phyloP scores from a whole-genome alignment of 2,888 invertebrate genomes.

The Erpobdella octoculata region DNA sequence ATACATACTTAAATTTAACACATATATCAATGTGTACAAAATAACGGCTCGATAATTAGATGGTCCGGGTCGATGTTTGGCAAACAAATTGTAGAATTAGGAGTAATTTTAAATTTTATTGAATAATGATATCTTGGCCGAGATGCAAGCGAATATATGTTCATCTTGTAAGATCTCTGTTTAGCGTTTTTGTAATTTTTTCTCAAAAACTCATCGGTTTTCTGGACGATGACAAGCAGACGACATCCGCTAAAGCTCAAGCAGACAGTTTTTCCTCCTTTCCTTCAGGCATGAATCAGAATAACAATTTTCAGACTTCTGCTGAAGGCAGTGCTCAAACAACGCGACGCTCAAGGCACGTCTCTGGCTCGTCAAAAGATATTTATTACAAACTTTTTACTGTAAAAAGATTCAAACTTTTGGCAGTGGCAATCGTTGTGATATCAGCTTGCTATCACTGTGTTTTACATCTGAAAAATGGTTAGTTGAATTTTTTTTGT shows the following conservation, averaged over 20 bases:
- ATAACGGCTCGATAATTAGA: too few relatives aligned
- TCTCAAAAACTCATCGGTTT: too few relatives aligned
- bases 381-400: slow-evolving; percentile 10
- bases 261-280: not conserved
- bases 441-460: slow-evolving; percentile 16
- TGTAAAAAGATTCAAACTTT: slow-evolving; percentile 14
- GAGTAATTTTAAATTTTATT: not conserved
- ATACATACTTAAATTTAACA: too few relatives aligned
- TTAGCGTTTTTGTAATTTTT: not conserved
- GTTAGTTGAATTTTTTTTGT: too few relatives aligned
- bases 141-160: not conserved
- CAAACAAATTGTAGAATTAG: not conserved
- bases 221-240: too few relatives aligned
- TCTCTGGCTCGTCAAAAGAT: slow-evolving; percentile 9
- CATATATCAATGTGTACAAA: too few relatives aligned
- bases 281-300: not conserved
- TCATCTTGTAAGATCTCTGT: not conserved
- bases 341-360: not conserved
- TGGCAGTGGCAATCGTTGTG: slow-evolving; percentile 19
- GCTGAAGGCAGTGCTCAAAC: not conserved
- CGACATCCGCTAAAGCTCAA: not conserved
- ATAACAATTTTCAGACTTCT: not conserved
- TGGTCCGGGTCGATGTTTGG: too few relatives aligned
- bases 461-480: slow-evolving; percentile 6
- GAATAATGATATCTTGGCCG: not conserved